These are phyloP conservation scores for Phaethornis superciliosus DNA, from an alignment of 2,113 vertebrate genomes.

Conservation along the genomic window DNA sequence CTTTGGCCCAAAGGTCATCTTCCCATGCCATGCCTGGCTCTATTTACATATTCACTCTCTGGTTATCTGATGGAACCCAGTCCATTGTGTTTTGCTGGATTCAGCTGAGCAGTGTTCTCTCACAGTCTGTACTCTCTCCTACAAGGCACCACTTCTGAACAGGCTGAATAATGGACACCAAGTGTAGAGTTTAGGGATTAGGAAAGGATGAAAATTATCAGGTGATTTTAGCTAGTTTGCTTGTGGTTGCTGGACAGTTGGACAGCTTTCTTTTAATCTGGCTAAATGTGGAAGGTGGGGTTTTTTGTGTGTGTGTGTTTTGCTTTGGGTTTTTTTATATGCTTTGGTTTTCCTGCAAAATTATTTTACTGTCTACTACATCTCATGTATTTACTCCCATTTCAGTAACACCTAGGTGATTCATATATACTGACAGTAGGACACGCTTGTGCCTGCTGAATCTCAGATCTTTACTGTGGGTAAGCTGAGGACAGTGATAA, in stretches of 20 bases:
- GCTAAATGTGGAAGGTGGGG: background rate
- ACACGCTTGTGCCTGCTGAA: background rate
- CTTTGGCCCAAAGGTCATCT: background rate
- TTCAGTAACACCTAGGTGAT: background rate
- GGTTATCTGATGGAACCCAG: constrained; percentile 20
- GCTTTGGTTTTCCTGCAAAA: background rate
- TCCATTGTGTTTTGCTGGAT: constrained; percentile 6
- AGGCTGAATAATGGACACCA: background rate
- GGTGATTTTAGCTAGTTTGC: background rate
- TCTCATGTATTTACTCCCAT: background rate
- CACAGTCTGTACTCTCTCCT: background rate
- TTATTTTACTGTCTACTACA: background rate
- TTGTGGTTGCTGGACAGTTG: background rate
- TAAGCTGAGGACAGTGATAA: background rate
- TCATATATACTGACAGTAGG: background rate
- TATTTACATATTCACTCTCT: background rate
- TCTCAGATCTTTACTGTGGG: background rate
- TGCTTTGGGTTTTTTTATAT: no score
- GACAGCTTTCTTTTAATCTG: background rate
- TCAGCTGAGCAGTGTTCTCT: background rate
- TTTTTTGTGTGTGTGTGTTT: no score
- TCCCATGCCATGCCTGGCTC: background rate
- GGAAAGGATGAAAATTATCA: background rate
- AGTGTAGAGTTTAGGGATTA: background rate
- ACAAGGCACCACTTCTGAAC: constrained; percentile 13